Base-by-base conservation (phyloP, 2,113 vertebrate genomes). In the Pelodiscus sinensis region DNA sequence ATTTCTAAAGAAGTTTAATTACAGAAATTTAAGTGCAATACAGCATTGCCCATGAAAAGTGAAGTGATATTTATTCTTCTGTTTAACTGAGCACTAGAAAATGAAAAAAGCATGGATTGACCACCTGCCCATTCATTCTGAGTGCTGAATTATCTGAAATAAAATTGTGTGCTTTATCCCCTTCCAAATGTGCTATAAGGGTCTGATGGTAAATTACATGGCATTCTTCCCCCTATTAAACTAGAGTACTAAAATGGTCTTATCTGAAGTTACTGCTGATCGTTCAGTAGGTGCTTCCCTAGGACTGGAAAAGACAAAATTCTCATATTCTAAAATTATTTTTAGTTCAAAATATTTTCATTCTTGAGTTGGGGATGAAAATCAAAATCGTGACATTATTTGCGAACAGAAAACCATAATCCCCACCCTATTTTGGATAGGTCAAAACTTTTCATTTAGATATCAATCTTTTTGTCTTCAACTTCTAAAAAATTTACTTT, bases 1-100 rank as follows among this genome's bases (percentile, higher is more conserved):
- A 94, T 88, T 92, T 84, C 62, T 79, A 80, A 86, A 44, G 44
- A 18, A 58, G 21, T 68, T 75, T 94, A 86, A 80, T 91, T 80
- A 77, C 14, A 19, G 81, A 79, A 27, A 56, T 24, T 65, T 51
- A 85, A 93, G 29, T 82, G 75, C 38, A 38, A 84, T 44, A 77
- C 73, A 87, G 16, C n/a, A 6, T 52, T 91, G 83, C 27, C 71
- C 19, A 29, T 51, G 22, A 90, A 84, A 52, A 62, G 44, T 35
- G 31, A 68, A 50, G 38, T 11, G 29, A 51, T 21, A 29, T 87
- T 83, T 87, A 35, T 51, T n/a, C 5, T 71, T 13, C 38, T 90
- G 14, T 88, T 92, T 55, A 91, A 82, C 27, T 92, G n/a, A 92
- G n/a, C n/a, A 54, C 13, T 81, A 25, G 44, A 58, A 75, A 29